These are phyloP conservation scores for Myotis planiceps DNA, from an alignment of 2,797 vertebrate genomes.

Conservation along the genomic window DNA sequence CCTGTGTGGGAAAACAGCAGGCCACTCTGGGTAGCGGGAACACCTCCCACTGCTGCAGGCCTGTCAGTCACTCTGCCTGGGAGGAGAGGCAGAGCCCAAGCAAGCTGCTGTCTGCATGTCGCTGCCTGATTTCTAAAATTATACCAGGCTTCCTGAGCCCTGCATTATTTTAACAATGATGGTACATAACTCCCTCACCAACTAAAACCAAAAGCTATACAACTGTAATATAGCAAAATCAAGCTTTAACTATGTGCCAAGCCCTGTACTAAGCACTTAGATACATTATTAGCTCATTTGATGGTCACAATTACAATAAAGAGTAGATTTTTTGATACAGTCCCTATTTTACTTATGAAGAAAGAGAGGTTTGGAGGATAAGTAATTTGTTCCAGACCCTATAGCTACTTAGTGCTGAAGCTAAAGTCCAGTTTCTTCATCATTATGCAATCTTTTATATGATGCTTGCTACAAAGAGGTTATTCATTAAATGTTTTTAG, in stretches of 20 bases:
- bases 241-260: background rate
- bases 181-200: background rate
- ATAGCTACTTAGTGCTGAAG: background rate
- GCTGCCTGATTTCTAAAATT: background rate
- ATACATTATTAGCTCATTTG: background rate
- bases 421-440: background rate
- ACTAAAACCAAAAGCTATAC: background rate
- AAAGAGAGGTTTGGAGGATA: background rate
- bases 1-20: background rate
- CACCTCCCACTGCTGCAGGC: background rate
- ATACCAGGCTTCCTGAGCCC: background rate
- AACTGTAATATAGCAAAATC: conserved; percentile 30
- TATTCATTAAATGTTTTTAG: background rate
- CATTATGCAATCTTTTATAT: conserved; percentile 10
- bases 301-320: background rate
- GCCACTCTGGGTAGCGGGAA: background rate
- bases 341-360: background rate
- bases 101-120: background rate
- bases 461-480: background rate
- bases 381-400: background rate
- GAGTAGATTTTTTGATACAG: background rate
- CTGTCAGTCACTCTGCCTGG: background rate
- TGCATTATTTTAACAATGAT: background rate
- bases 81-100: background rate
- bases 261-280: background rate